A percentile compares a stretch with the other conserved stretches of the same genome.
Conservation (phyloP, 2,797 vertebrate genomes). For the Scleropages formosus region DNA sequence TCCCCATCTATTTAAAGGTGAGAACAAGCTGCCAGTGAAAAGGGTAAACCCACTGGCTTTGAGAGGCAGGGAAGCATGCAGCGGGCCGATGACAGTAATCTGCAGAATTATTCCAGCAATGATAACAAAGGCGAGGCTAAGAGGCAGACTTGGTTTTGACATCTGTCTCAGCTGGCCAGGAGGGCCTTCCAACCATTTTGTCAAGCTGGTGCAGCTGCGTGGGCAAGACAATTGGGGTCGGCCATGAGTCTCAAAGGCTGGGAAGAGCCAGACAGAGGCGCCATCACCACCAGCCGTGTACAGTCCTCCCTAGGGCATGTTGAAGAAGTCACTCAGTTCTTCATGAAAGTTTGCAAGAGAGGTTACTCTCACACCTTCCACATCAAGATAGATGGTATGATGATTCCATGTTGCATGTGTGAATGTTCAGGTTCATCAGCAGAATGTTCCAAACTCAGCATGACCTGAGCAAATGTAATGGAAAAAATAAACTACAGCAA, state of each 20-base stretch:
- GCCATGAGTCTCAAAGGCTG: background rate
- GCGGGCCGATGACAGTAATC: constrained; percentile 49
- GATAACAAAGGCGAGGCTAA: constrained; percentile 38
- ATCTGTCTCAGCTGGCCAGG: constrained; percentile 33
- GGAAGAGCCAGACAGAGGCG: background rate
- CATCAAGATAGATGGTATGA: too few species aligned
- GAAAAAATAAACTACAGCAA: background rate
- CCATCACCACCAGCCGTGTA: background rate
- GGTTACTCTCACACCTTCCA: too few species aligned
- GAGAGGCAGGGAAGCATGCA: constrained; percentile 47
- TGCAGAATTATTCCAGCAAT: constrained; percentile 36
- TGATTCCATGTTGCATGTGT: too few species aligned
- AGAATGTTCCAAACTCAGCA: too few species aligned
- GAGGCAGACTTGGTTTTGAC: constrained; percentile 32
- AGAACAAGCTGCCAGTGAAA: constrained; percentile 44
- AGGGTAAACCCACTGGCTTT: constrained; percentile 48
- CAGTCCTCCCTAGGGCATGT: too few species aligned
- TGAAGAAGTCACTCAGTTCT: too few species aligned
- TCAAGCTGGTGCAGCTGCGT: constrained; percentile 1
- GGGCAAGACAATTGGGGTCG: background rate
- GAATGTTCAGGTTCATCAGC: too few species aligned
- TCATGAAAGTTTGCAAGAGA: too few species aligned
- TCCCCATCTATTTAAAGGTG: constrained; percentile 40
- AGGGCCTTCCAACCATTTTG: background rate
- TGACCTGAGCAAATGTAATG: too few species aligned